Base-by-base conservation (phyloP, 1,140 invertebrate genomes). In the Chrysomallon squamiferum region DNA sequence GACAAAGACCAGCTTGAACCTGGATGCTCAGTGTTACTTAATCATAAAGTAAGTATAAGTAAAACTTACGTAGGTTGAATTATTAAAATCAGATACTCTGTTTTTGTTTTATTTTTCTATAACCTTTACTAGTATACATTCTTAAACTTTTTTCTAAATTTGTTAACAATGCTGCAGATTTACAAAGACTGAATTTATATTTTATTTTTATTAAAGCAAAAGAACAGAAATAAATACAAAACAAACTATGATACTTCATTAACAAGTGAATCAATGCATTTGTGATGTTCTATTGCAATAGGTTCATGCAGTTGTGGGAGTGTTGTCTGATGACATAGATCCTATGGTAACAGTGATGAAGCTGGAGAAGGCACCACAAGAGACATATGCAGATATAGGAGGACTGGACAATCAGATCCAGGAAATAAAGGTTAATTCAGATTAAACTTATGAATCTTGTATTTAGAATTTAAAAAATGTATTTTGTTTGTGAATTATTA, bases 261-360 rank as follows among this genome's bases (percentile, higher is more conserved):
- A n/a, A n/a, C n/a, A n/a, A n/a, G n/a, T n/a, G n/a, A n/a, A n/a
- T n/a, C n/a, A n/a, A n/a, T n/a, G n/a, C n/a, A n/a, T n/a, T n/a
- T n/a, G n/a, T n/a, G n/a, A n/a, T n/a, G n/a, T n/a, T n/a, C n/a
- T 38, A 15, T 38, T 15, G 5, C 35, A 65, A 15, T 58, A 89
- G 88, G 91, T 91, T 7, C 97, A 99, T 89, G 96, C 98, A 67
- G 97, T 99, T 43, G 96, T 99, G 49, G 98, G 98, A 71, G 97
- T 99, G 0, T 85, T 99, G 29, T 93, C 94, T 41, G 98, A 99
- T 88, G 98, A 99, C 82, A 98, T 96, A n/a, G 98, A 99, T 88
- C 98, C 98, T 18, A 99, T 99, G 97, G 98, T 99, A 1, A 99
- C 96, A 33, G 98, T 99, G 0, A 99, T 99, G 98, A 99, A 99